phyloP scores from a whole-genome alignment of 2,113 vertebrate genomes.

The Asarcornis scutulata region DNA sequence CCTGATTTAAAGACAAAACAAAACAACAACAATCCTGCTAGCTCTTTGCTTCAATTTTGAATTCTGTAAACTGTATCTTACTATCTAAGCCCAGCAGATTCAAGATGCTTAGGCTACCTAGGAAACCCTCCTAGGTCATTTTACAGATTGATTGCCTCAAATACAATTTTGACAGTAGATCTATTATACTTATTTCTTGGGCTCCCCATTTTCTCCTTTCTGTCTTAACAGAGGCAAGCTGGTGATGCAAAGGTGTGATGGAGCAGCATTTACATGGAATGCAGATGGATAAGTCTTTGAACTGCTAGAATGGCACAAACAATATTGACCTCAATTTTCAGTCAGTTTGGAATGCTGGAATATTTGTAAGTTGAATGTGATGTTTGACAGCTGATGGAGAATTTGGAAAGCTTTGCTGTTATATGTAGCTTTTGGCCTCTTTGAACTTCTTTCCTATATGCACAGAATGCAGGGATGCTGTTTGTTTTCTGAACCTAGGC shows the following conservation, averaged over 20 bases:
- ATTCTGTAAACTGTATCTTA: neutral
- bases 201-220: neutral
- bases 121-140: neutral
- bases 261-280: neutral
- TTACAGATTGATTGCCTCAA: neutral
- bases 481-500: neutral
- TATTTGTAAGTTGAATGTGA: neutral
- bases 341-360: neutral
- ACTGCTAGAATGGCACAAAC: conserved; percentile 1
- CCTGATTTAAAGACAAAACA: neutral
- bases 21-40: neutral
- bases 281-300: neutral
- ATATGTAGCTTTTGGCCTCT: neutral
- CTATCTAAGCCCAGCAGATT: neutral
- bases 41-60: neutral
- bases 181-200: neutral
- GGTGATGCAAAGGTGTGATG: neutral
- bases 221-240: neutral
- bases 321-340: neutral
- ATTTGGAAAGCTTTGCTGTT: neutral
- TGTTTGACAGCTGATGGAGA: neutral
- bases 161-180: neutral
- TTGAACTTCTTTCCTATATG: neutral
- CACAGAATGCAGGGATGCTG: neutral
- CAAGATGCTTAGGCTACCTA: neutral